Percentiles rank a stretch among this genome's conserved stretches.
Conservation (phyloP, 2,888 invertebrate species). For the Ichneumoninae sp. region DNA sequence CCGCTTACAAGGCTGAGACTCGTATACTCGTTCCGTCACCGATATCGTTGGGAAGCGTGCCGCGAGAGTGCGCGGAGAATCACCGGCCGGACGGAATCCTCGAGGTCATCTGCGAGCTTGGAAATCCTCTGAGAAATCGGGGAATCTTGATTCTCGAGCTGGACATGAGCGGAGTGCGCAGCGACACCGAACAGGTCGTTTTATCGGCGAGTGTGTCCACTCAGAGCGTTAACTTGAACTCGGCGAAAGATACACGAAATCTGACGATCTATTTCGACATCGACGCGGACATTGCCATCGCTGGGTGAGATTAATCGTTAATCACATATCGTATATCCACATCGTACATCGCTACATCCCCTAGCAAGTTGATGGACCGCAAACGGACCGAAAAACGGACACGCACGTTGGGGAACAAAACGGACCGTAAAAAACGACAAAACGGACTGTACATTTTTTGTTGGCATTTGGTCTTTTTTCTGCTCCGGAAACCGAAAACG, state of each 20-base stretch:
- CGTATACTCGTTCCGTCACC: slow-evolving; percentile 65
- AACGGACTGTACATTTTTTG: too few species aligned
- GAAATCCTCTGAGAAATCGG: slow-evolving; percentile 76
- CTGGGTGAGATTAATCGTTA: slow-evolving; percentile 79
- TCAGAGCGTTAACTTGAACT: slow-evolving; percentile 80
- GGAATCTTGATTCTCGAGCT: slow-evolving; percentile 72
- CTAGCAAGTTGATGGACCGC: too few species aligned
- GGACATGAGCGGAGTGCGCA: slow-evolving; percentile 77
- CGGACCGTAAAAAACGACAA: too few species aligned
- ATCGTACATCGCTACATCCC: too few species aligned
- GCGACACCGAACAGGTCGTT: slow-evolving; percentile 69
- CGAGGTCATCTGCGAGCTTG: slow-evolving; percentile 77
- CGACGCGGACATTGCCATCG: slow-evolving; percentile 81
- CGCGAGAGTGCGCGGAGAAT: slow-evolving; percentile 64
- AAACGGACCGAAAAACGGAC: too few species aligned
- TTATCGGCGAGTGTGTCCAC: slow-evolving; percentile 79
- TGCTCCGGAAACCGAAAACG: too few species aligned
- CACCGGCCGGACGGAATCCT: slow-evolving; percentile 69
- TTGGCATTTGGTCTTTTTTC: too few species aligned
- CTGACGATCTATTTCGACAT: slow-evolving; percentile 78
- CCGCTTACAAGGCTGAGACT: slow-evolving; percentile 70
- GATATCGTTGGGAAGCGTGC: slow-evolving; percentile 64
- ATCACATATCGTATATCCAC: neutral
- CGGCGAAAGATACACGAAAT: slow-evolving; percentile 65
- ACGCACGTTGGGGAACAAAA: too few species aligned